Evolutionary conservation across 2,797 vertebrate species (phyloP), one percentile per base, ranked within the genome.

Genomic region (Rhinoraja longicauda): DNA sequence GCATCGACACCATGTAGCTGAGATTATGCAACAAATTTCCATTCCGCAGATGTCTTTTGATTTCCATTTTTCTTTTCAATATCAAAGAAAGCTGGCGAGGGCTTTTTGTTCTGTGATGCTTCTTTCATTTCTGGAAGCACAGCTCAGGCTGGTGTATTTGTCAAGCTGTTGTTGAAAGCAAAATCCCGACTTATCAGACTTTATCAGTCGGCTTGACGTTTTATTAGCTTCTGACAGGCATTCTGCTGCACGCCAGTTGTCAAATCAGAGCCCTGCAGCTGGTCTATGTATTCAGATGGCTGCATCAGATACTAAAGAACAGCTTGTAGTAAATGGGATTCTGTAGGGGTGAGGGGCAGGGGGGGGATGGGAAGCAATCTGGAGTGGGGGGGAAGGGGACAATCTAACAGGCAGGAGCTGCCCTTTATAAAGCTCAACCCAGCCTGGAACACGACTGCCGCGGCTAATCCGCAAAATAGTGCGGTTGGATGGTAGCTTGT

Each of bases 171-270:
- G 88, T 53, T 73, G 67, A 91, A 91, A 91, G 90, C 90, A 91
- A 73, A 88, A 73, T 73, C 45, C 36, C 90, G 73, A 32, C 64
- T 91, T 91, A 88, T 72, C 90, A 73, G 90, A 53, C 67, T 45
- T 9, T 13, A 73, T 91, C 67, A 91, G 67, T 73, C 36, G 64
- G 90, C 67, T 67, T 91, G 90, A 53, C 90, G 29, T 91, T 91
- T 91, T 91, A 91, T 91, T 91, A 91, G 67, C 90, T 91, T 73
- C 45, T 73, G 90, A 91, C 90, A 91, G 90, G 84, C 84, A 91
- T 91, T 91, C 39, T 72, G n/a, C 90, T 91, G 90, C 90, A 73
- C 36, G 62, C 90, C 90, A 73, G 67, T 91, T 91, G 90, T 91
- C 90, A 73, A 91, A 91, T 73, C 90, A 45, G 90, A 91, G 90